Base-by-base conservation (phyloP, 92 coral and sea anemone genomes). In the Zoanthus sansibaricus region DNA sequence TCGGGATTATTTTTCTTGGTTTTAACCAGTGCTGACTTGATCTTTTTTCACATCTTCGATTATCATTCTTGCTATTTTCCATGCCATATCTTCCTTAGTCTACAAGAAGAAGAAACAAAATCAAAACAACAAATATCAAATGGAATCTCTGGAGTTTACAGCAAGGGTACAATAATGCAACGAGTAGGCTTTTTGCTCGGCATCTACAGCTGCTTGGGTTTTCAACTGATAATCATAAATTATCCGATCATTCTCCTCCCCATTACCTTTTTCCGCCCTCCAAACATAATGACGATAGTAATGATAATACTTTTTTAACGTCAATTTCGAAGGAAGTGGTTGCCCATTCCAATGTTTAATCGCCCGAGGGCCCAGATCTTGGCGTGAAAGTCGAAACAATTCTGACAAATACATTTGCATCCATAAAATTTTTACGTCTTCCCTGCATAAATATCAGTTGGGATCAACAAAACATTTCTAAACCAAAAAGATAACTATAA, bases 1-100 rank as follows among this genome's bases (percentile, higher is more conserved):
- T 55, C 67, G 46, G 68, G 47, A 54, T 9, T 17, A 49, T 20
- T 18, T 75, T 76, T 14, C 30, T 5, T 13, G 45, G 68, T 25
- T 62, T 13, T 76, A 58, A 47, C 32, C 58, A 42, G 73, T 62
- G 84, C 45, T 69, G 56, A 37, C 84, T 82, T 97, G 99, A 21
- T 95, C 94, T 13, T 82, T 92, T 82, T 93, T 93, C 18, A 97
- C 99, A 74, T 97, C 99, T 86, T 95, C 98, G 11, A 97, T 92
- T 69, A 97, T 94, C 99, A 95, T 97, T 83, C 95, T 97, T 17
- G 99, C 99, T 72, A 97, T 93, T 77, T 95, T 93, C 99, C 99
- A 95, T 0, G 99, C 99, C 99, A 95, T 95, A 78, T 97, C 98
- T 79, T 97, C 99, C 72, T 97, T 95, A 8, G 93, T 94, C 99